Percentiles rank a stretch among this genome's conserved stretches.
Evolutionary conservation across 2,113 vertebrate genomes (phyloP).

Genomic region (Crotophaga sulcirostris): DNA sequence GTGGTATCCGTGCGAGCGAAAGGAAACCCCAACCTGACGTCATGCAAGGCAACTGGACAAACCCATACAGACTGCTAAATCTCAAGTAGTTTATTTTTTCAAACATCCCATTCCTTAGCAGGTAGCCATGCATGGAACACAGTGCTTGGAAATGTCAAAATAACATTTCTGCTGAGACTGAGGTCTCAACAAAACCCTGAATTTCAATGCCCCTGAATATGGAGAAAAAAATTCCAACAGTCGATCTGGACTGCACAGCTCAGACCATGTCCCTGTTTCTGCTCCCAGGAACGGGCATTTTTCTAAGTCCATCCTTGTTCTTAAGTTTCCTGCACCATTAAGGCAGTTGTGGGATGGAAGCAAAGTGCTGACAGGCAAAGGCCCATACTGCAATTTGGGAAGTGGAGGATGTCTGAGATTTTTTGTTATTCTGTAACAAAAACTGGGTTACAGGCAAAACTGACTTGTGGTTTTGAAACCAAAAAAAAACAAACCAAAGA

Average conservation of each 20-base stretch:
- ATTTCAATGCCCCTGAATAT: neutral
- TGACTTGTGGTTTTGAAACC: neutral
- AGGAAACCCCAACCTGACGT: slow-evolving; percentile 12
- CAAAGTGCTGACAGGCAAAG: neutral
- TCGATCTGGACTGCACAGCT: neutral
- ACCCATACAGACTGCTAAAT: neutral
- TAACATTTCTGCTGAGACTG: neutral
- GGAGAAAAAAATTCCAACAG: neutral
- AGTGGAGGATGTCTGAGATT: neutral
- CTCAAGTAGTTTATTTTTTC: neutral
- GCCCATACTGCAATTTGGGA: neutral
- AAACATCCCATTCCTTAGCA: slow-evolving; percentile 5
- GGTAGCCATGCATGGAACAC: neutral
- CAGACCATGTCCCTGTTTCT: neutral
- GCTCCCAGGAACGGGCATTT: neutral
- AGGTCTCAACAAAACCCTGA: neutral
- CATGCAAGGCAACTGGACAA: slow-evolving; percentile 27
- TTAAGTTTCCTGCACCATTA: neutral
- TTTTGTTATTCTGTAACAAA: neutral
- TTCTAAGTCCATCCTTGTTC: neutral
- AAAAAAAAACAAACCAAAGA: neutral
- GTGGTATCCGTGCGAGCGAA: neutral
- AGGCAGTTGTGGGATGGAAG: slow-evolving; percentile 35
- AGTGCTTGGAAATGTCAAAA: neutral
- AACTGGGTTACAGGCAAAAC: neutral